Evolutionary conservation across 2,113 vertebrate genomes (phyloP).

Genomic region (Steatornis caripensis): DNA sequence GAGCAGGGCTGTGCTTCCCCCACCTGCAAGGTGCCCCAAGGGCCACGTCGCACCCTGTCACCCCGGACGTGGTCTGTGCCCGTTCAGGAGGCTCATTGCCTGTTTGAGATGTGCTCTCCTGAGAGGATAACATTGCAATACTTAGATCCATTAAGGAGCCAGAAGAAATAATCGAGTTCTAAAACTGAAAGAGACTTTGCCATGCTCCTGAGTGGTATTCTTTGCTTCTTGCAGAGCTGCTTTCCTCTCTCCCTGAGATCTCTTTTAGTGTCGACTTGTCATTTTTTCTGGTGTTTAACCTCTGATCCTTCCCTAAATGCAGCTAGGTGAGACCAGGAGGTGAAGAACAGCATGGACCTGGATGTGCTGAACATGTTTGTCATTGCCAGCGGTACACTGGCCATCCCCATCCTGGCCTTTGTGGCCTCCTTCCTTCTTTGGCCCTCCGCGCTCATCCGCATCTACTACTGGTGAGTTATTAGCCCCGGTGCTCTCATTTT

Average conservation of each 20-base stretch:
- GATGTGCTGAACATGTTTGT: slow-evolving; percentile 88
- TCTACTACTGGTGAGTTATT: slow-evolving; percentile 88
- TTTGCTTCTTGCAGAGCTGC: not conserved
- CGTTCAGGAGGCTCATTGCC: not conserved
- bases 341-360: slow-evolving; percentile 77
- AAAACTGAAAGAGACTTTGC: not conserved
- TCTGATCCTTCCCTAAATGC: not conserved
- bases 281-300: not conserved
- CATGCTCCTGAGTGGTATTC: not conserved
- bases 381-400: slow-evolving; percentile 80
- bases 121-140: not conserved
- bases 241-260: not conserved
- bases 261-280: not conserved
- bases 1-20: not conserved
- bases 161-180: not conserved
- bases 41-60: rapidly evolving
- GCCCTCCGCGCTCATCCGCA: slow-evolving; percentile 83
- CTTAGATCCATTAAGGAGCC: not conserved
- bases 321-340: not conserved
- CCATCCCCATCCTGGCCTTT: slow-evolving; percentile 84
- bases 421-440: slow-evolving; percentile 83
- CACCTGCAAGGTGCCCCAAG: not conserved
- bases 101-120: not conserved
- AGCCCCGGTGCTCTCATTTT: rapidly evolving
- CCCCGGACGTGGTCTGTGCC: rapidly evolving